A percentile compares a stretch with the other conserved stretches of the same genome.
These are phyloP conservation scores for Eupeodes latifasciatus DNA, from an alignment of 2,888 invertebrate genomes.

Conservation along the genomic window DNA sequence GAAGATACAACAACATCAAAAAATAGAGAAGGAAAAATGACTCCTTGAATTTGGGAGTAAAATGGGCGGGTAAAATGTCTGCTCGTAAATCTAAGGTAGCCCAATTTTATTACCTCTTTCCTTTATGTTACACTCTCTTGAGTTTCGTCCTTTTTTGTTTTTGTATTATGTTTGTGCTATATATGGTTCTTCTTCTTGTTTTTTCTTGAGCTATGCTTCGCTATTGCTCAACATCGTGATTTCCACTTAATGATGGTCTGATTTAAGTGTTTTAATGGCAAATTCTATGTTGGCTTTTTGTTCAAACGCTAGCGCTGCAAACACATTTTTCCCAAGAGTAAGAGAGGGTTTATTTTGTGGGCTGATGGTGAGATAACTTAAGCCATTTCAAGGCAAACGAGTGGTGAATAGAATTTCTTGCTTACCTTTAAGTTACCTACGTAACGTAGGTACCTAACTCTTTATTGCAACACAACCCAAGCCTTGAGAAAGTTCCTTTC, in stretches of 20 bases:
- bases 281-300: constrained; percentile 66
- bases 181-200: not conserved
- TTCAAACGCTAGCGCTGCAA: constrained; percentile 56
- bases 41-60: constrained; percentile 57
- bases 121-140: constrained; percentile 58
- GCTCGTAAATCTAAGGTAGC: constrained; percentile 74
- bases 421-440: constrained; percentile 27
- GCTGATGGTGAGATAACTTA: constrained; percentile 21
- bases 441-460: not conserved
- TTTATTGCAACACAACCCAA: not conserved
- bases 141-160: constrained; percentile 56
- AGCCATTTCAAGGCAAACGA: not conserved
- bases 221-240: constrained; percentile 63
- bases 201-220: constrained; percentile 18
- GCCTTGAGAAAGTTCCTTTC: constrained; percentile 44
- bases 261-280: constrained; percentile 74
- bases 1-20: not conserved
- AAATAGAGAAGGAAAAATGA: constrained; percentile 25
- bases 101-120: constrained; percentile 74
- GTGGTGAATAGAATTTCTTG: constrained; percentile 18
- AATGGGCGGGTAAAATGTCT: constrained; percentile 64
- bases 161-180: constrained; percentile 8
- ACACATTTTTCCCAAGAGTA: constrained; percentile 34
- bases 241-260: constrained; percentile 75
- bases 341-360: constrained; percentile 15